Conservation (phyloP, 2,797 vertebrate species). For the Bucorvus abyssinicus region DNA sequence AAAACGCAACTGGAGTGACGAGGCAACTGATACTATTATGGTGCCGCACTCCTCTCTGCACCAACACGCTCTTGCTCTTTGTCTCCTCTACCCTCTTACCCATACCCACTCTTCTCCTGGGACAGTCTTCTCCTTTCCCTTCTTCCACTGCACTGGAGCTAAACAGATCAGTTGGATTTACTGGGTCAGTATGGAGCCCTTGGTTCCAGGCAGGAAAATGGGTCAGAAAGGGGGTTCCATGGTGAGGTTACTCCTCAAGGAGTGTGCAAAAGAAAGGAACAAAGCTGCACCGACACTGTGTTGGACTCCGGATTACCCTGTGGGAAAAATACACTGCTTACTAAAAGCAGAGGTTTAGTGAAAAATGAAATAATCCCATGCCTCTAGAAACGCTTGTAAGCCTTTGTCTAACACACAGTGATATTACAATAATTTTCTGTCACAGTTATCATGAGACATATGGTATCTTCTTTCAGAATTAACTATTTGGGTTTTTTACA, state of each 20-base stretch:
- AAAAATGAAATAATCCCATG: not conserved
- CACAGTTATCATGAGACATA: not conserved
- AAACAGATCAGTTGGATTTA: not conserved
- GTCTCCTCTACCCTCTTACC: not conserved
- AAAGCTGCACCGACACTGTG: not conserved
- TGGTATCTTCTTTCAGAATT: not conserved
- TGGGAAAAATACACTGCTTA: not conserved
- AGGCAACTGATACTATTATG: fast-evolving
- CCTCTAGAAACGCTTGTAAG: not conserved
- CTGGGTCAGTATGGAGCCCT: not conserved
- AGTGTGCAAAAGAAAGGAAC: not conserved
- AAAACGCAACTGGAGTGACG: not conserved
- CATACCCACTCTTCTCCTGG: not conserved
- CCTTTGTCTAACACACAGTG: not conserved
- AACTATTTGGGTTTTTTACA: not conserved
- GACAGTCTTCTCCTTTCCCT: not conserved
- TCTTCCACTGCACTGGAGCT: not conserved
- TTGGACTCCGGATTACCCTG: not conserved
- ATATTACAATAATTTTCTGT: not conserved
- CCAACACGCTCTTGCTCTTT: not conserved
- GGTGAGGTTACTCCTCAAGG: not conserved
- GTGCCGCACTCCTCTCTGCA: not conserved
- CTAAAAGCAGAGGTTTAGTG: not conserved
- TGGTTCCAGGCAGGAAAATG: not conserved
- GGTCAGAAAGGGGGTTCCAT: not conserved